Conservation (phyloP, 1,140 invertebrate genomes). For the Homarus americanus region DNA sequence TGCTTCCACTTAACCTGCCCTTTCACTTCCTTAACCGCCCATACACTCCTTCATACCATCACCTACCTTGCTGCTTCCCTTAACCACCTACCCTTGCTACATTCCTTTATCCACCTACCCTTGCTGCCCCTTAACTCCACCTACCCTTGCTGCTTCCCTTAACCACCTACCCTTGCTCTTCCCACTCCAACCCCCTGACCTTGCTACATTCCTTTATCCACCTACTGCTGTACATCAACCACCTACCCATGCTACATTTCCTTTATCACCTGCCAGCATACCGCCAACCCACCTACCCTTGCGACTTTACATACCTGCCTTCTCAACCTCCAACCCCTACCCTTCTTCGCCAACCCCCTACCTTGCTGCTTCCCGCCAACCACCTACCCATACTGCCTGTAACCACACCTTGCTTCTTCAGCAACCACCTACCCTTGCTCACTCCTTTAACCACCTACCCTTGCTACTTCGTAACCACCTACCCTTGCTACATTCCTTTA, state of each 20-base stretch:
- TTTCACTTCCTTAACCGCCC: not conserved
- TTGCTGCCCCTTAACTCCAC: not conserved
- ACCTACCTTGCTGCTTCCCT: no score
- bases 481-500: no score
- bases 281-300: not conserved
- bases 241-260: no score
- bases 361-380: no score
- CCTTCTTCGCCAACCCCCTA: not conserved
- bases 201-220: not conserved
- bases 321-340: not conserved
- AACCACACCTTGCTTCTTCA: no score
- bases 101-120: not conserved
- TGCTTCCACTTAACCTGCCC: not conserved
- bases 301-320: not conserved
- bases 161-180: not conserved
- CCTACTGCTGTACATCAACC: no score
- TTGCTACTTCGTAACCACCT: no score
- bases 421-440: no score
- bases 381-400: no score
- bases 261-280: not conserved
- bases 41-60: no score
- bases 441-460: no score
- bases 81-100: no score
- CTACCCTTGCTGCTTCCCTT: not conserved
- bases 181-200: not conserved